Conservation (phyloP, 2,888 invertebrate species). For the Slavum lentiscoides region DNA sequence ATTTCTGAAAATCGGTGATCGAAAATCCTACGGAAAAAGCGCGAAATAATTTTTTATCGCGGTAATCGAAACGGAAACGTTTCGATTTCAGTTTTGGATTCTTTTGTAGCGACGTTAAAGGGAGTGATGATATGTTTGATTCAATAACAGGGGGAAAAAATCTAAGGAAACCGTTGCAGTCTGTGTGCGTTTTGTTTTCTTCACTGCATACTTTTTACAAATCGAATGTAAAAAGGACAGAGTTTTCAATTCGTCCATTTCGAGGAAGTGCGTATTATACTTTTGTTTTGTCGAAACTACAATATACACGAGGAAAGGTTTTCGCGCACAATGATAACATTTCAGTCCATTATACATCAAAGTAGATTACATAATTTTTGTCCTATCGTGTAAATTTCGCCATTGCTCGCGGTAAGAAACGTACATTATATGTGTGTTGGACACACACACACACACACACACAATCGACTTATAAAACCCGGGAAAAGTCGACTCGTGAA, state of each 20-base stretch:
- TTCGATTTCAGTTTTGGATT: too few relatives aligned
- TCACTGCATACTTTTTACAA: neutral
- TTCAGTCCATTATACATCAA: conserved; percentile 37
- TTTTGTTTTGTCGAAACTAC: conserved; percentile 29
- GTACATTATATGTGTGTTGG: conserved; percentile 12
- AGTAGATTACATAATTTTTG: conserved; percentile 40
- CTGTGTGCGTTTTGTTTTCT: neutral
- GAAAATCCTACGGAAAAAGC: too few relatives aligned
- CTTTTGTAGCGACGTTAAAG: too few relatives aligned
- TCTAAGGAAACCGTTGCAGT: neutral
- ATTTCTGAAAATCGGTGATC: too few relatives aligned
- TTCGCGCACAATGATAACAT: neutral
- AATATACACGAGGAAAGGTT: neutral
- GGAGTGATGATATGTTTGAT: too few relatives aligned
- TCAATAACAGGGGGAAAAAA: neutral
- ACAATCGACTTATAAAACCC: conserved; percentile 30
- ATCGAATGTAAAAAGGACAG: conserved; percentile 15
- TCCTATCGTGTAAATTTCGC: conserved; percentile 13
- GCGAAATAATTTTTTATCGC: too few relatives aligned
- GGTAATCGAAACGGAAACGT: too few relatives aligned
- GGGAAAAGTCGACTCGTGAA: conserved; percentile 17
- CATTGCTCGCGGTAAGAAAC: conserved; percentile 17
- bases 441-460: neutral
- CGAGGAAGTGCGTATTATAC: neutral
- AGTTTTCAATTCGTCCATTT: neutral